These are phyloP conservation scores for Passerculus sandwichensis DNA, from an alignment of 2,797 vertebrate species.

Conservation along the genomic window DNA sequence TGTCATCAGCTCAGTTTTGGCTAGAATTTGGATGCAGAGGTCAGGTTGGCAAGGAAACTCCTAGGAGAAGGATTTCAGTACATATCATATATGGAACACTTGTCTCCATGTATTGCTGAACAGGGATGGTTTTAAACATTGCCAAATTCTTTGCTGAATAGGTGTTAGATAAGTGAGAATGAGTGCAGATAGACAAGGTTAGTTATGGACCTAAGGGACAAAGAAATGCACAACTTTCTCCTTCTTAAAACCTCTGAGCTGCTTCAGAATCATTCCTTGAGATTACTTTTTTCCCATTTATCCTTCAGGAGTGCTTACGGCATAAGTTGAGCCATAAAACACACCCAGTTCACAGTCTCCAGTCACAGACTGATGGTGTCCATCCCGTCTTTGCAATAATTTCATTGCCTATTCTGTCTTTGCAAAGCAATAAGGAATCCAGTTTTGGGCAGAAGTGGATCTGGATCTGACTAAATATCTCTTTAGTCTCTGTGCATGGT, in stretches of 20 bases:
- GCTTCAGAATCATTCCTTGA: background rate
- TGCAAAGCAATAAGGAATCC: background rate
- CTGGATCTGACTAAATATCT: background rate
- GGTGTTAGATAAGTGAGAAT: background rate
- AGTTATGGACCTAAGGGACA: background rate
- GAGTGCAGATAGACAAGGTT: background rate
- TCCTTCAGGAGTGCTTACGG: background rate
- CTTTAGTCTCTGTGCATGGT: accelerated
- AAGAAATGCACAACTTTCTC: background rate
- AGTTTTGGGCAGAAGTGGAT: background rate
- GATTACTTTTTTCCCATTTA: background rate
- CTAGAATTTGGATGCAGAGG: background rate
- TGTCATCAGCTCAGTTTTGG: background rate
- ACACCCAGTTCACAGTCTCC: background rate
- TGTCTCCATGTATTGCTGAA: background rate
- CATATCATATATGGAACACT: background rate
- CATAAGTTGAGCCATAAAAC: background rate
- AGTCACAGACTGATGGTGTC: background rate
- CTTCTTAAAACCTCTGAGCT: background rate
- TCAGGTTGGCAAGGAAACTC: background rate
- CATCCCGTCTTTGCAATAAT: background rate
- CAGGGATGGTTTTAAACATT: background rate
- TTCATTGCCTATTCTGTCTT: background rate
- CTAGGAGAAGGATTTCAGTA: background rate
- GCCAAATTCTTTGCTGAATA: background rate